Base-by-base conservation (phyloP, 2,797 vertebrate genomes). In the Sebastolobus altivelis region DNA sequence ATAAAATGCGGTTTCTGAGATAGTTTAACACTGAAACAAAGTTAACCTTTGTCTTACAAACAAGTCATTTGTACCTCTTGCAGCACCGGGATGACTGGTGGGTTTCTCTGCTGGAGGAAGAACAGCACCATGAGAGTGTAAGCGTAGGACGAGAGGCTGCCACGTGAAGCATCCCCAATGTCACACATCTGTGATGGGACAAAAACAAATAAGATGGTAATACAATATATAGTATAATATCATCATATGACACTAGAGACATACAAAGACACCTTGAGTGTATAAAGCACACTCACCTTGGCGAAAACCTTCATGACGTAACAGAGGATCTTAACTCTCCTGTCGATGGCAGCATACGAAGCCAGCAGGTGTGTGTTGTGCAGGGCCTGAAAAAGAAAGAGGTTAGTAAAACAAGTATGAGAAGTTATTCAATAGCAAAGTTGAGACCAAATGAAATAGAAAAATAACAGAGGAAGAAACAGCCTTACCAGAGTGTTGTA, bases 241-340 rank as follows among this genome's bases (percentile, higher is more conserved):
- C 5, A 54, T 29, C 25, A 14, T 12, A 43, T 29, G 3, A 55
- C 12, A 37, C 8, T 22, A 5, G 2, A 27, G 8, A 18, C 4
- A 31, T 59, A 25, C 4, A 33, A 31, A 69, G 2, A 52, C 27
- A 10, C 12, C 2, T 11, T 29, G 1, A 20, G 31, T 10, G 10
- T 37, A 5, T 2, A 10, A 58, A 22, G 8, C 1, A 49, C 9
- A 37, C 79, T 91, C 65, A 98, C 98, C 94, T 99, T 99, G n/a
- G 97, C 97, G 85, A 99, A 99, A 81, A 98, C 97, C 93, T 99
- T 99, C 97, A 99, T 99, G 75, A 97, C 96, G n/a, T 99, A 99
- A 90, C 98, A 99, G 71, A 99, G 95, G 55, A 97, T 96, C 87
- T 97, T 98, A 83, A 99, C 98, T 92, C 98, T 96, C 43, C 93